A percentile compares a stretch with the other conserved stretches of the same genome.
phyloP scores from a whole-genome alignment of 2,888 invertebrate species.

The Apocheima hispidaria region DNA sequence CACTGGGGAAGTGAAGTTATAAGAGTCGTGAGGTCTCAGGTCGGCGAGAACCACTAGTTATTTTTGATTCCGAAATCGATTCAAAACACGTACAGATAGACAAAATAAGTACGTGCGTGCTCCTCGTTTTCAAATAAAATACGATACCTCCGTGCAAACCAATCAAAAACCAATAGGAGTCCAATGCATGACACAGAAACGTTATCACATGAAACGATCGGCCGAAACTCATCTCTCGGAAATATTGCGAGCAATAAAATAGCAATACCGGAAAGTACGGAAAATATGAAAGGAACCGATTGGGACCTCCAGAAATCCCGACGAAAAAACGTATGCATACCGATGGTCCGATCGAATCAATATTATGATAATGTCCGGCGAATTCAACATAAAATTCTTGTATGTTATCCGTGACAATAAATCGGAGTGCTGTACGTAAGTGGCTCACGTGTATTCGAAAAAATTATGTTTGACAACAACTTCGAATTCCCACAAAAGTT shows the following conservation, averaged over 20 bases:
- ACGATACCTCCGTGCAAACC: slow-evolving; percentile 45
- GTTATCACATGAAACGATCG: slow-evolving; percentile 59
- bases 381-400: slow-evolving; percentile 39
- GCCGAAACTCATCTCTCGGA: slow-evolving; percentile 67
- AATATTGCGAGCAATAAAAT: slow-evolving; percentile 82
- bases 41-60: too few species aligned
- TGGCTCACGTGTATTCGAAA: slow-evolving; percentile 27
- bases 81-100: slow-evolving; percentile 2
- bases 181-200: slow-evolving; percentile 62
- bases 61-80: not conserved
- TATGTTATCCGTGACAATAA: slow-evolving; percentile 39
- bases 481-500: slow-evolving; percentile 4
- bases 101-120: too few species aligned
- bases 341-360: slow-evolving; percentile 34
- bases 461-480: slow-evolving; percentile 27
- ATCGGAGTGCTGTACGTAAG: slow-evolving; percentile 39
- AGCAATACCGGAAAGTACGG: slow-evolving; percentile 66
- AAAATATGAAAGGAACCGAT: slow-evolving; percentile 67
- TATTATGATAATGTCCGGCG: slow-evolving; percentile 43
- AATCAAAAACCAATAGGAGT: slow-evolving; percentile 74
- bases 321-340: slow-evolving; percentile 55
- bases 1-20: too few species aligned
- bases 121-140: slow-evolving; percentile 16
- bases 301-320: slow-evolving; percentile 60
- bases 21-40: too few species aligned